Evolutionary conservation across 2,888 invertebrate genomes (phyloP).

Genomic region (Euspilapteryx auroguttella): DNA sequence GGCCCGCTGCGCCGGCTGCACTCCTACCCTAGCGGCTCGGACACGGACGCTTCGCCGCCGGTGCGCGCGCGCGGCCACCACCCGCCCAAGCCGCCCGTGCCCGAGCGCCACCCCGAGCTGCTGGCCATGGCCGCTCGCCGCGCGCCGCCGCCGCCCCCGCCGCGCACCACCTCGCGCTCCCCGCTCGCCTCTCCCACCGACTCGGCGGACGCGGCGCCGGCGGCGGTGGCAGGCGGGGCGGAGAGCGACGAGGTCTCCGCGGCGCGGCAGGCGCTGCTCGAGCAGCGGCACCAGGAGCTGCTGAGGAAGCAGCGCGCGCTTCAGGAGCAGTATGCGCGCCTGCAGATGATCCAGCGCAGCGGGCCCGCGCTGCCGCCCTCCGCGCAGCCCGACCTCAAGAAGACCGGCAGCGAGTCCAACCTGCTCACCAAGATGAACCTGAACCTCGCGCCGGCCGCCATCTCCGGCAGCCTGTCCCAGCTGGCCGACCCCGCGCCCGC

Average conservation of each 20-base stretch:
- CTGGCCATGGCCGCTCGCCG: slow-evolving; percentile 71
- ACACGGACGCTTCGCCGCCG: slow-evolving; percentile 77
- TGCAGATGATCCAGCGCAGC: slow-evolving; percentile 85
- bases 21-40: slow-evolving; percentile 85
- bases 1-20: slow-evolving; percentile 74
- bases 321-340: slow-evolving; percentile 88
- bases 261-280: slow-evolving; percentile 69
- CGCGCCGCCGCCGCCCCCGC: slow-evolving; percentile 87
- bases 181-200: slow-evolving; percentile 84
- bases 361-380: slow-evolving; percentile 66
- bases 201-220: slow-evolving; percentile 70
- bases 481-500: slow-evolving; percentile 15
- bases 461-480: slow-evolving; percentile 46
- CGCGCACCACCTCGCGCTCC: slow-evolving; percentile 87
- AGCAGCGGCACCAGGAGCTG: slow-evolving; percentile 86
- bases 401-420: slow-evolving; percentile 88
- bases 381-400: slow-evolving; percentile 73
- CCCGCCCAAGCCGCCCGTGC: slow-evolving; percentile 76
- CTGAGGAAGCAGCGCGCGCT: slow-evolving; percentile 84
- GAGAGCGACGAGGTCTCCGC: slow-evolving; percentile 57
- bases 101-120: slow-evolving; percentile 79
- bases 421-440: slow-evolving; percentile 81
- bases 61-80: slow-evolving; percentile 65
- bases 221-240: too few relatives aligned
- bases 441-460: slow-evolving; percentile 54